A percentile compares a stretch with the other conserved stretches of the same genome.
Evolutionary conservation across 2,888 invertebrate species (phyloP).

Genomic region (Pristionchus maxplancki): DNA sequence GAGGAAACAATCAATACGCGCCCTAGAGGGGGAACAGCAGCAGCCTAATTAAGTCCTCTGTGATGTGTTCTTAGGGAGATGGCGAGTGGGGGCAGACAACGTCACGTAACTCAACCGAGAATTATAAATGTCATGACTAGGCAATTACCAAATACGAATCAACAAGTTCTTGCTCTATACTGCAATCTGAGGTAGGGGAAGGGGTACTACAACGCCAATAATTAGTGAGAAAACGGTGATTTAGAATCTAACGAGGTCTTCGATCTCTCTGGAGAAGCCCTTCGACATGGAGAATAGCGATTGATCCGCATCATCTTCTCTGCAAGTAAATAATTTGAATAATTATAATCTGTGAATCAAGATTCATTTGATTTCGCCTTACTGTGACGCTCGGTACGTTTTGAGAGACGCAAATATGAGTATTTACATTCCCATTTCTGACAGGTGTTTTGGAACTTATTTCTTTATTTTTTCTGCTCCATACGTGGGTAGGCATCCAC

Average conservation of each 20-base stretch:
- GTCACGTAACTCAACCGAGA: conserved; percentile 8
- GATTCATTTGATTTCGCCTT: no score
- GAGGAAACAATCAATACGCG: background rate
- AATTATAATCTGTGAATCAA: no score
- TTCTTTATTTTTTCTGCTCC: no score
- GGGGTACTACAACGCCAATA: background rate
- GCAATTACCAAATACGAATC: background rate
- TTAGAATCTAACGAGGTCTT: conserved; percentile 27
- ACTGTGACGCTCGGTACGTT: no score
- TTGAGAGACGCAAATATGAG: no score
- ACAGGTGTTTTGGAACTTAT: no score
- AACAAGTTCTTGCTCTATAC: background rate
- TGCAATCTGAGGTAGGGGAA: background rate
- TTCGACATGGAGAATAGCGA: conserved; percentile 23
- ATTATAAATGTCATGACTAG: background rate
- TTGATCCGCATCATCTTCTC: background rate
- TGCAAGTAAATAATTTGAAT: background rate
- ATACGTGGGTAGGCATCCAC: no score
- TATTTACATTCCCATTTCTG: no score
- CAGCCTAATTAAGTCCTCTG: conserved; percentile 9
- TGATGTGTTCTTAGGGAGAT: background rate
- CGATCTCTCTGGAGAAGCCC: conserved; percentile 27
- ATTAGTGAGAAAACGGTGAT: background rate
- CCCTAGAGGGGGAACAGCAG: conserved; percentile 1
- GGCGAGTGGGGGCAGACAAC: conserved; percentile 5